These are phyloP conservation scores for Sebastiscus albofasciatus DNA, from an alignment of 2,797 vertebrate genomes.

Conservation along the genomic window DNA sequence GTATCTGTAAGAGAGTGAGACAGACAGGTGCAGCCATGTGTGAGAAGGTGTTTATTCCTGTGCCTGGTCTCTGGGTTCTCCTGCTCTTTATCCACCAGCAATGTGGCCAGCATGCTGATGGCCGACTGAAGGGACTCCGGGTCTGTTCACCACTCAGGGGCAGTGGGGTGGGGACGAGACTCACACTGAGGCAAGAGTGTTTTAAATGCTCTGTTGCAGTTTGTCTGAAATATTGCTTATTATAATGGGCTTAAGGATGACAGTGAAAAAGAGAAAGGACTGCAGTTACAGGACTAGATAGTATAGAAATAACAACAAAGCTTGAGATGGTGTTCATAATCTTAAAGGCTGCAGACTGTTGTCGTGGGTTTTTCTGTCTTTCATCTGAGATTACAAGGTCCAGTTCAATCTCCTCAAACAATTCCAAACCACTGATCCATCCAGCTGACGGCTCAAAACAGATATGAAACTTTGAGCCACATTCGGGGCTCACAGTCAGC, in stretches of 20 bases:
- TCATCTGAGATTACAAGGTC: slow-evolving; percentile 3
- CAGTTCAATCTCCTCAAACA: slow-evolving; percentile 21
- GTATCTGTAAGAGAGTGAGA: background rate
- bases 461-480: slow-evolving; percentile 15
- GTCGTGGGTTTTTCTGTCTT: background rate
- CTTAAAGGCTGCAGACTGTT: slow-evolving; percentile 3
- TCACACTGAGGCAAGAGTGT: background rate
- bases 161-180: background rate
- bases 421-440: slow-evolving; percentile 20
- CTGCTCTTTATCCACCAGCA: slow-evolving; percentile 38
- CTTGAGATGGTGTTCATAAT: background rate
- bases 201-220: slow-evolving; percentile 6
- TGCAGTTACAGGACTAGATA: background rate
- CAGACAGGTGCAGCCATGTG: slow-evolving; percentile 17
- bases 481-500: background rate
- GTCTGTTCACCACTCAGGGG: slow-evolving; percentile 13
- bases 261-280: background rate
- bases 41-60: slow-evolving; percentile 33
- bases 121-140: slow-evolving; percentile 13
- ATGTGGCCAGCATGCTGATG: slow-evolving; percentile 35
- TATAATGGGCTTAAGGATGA: background rate
- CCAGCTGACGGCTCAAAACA: slow-evolving; percentile 9
- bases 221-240: background rate
- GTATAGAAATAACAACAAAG: slow-evolving; percentile 9
- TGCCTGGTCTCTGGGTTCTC: slow-evolving; percentile 5